These are phyloP conservation scores for Himalopsyche anomala DNA, from an alignment of 2,888 invertebrate species.

Conservation along the genomic window DNA sequence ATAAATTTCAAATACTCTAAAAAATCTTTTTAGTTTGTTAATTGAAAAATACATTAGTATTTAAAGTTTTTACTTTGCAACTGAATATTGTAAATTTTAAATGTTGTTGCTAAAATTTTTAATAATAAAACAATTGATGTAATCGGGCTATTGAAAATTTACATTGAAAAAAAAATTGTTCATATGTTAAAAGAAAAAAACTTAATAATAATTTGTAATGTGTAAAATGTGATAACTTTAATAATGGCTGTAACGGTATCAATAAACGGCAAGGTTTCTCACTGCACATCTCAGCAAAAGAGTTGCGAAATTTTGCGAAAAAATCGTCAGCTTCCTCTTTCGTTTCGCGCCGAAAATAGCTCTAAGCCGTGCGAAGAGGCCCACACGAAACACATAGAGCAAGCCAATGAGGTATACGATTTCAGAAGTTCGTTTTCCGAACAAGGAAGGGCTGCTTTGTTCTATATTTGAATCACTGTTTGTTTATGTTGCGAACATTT, in stretches of 20 bases:
- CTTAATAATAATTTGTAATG: background rate
- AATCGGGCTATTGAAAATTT: background rate
- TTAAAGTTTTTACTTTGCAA: too few species aligned
- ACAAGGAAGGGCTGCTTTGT: conserved; percentile 40
- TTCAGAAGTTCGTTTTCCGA: conserved; percentile 5
- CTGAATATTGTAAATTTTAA: too few species aligned
- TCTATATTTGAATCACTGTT: conserved; percentile 18
- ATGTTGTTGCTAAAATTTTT: background rate
- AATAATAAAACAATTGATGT: background rate
- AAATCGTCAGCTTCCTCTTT: conserved; percentile 13
- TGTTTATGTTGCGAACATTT: conserved; percentile 34
- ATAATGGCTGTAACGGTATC: background rate
- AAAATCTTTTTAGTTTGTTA: too few species aligned
- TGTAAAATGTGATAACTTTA: background rate
- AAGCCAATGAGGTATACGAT: background rate
- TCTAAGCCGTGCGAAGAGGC: background rate
- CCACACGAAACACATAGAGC: conserved; percentile 6
- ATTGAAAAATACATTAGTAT: too few species aligned
- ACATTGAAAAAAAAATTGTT: too few species aligned
- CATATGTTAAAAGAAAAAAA: background rate
- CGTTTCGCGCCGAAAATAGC: conserved; percentile 11
- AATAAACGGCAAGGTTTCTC: background rate
- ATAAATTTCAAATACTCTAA: too few species aligned
- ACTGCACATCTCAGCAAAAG: background rate
- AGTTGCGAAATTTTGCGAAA: background rate